Evolutionary conservation across 2,888 invertebrate species (phyloP).

Genomic region (Thysanoteuthis rhombus): DNA sequence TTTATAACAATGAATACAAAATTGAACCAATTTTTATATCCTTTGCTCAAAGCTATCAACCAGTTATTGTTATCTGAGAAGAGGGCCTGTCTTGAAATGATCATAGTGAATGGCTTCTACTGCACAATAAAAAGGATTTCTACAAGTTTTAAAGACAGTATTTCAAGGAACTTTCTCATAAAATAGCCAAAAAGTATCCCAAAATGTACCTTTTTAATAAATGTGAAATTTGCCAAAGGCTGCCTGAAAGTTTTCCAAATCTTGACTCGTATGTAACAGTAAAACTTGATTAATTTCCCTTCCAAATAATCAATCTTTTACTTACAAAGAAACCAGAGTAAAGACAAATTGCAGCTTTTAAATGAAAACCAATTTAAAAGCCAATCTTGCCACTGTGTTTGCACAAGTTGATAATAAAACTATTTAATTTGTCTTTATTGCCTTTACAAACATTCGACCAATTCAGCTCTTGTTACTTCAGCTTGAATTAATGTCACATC

Average conservation of each 20-base stretch:
- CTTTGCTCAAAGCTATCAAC: too few species aligned
- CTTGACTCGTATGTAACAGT: background rate
- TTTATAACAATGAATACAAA: too few species aligned
- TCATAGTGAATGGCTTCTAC: too few species aligned
- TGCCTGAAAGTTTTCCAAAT: background rate
- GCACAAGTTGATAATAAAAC: conserved; percentile 12
- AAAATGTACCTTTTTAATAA: background rate
- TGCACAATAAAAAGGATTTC: too few species aligned
- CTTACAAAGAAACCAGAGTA: background rate
- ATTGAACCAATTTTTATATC: too few species aligned
- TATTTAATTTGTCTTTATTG: background rate
- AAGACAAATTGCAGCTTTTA: background rate
- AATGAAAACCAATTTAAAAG: background rate
- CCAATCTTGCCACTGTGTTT: background rate
- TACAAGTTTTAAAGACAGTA: too few species aligned
- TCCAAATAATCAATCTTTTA: background rate
- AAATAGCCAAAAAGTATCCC: background rate
- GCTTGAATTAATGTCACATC: background rate
- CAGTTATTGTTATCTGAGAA: too few species aligned
- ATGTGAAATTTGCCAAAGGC: background rate
- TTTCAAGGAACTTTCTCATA: too few species aligned
- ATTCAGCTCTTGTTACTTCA: background rate
- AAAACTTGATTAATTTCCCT: background rate
- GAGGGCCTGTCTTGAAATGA: too few species aligned
- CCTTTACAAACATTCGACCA: background rate